Base-by-base conservation (phyloP, 2,888 invertebrate genomes). In the Rotaria magnacalcarata region DNA sequence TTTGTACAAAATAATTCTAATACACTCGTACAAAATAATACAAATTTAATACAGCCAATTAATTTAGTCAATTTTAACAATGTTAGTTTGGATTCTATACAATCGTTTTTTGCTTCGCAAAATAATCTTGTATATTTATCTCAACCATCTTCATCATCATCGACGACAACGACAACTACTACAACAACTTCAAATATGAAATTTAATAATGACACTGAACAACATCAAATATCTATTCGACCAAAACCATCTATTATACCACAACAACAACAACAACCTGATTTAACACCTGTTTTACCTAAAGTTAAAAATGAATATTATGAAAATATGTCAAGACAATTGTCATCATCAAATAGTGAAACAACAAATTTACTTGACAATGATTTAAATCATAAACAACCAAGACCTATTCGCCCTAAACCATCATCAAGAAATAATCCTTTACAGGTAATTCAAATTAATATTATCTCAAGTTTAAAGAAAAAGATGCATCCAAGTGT, bases 1-100 rank as follows among this genome's bases (percentile, higher is more conserved):
- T 80, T 80, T 80, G 80, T 80, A n/a, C 80, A 80, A 47, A 80
- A 80, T 80, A 80, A 80, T n/a, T 80, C 80, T 2, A 80, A 80
- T 80, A 80, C 80, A 80, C 47, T 80, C 5, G 80, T 80, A 47
- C 80, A 80, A 80, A 80, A 80, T n/a, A 80, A 80, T 47, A 80
- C 80, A 4, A 80, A 80, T n/a, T 80, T 80, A 80, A 80, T 80
- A 24, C 80, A 80, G 47, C 80, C 80, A n/a, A 80, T 80, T 5
- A 80, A 80, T 80, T n/a, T 80, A 21, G 80, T 80, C 4, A 80
- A 80, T 80, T 80, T 80, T n/a, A 80, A 80, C 14, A 80, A 47
- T 80, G 80, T 80, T 47, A 80, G 43, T 80, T 24, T 80, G 14
- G 80, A 80, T 47, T 80, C 80, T n/a, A 19, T 80, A 24, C 80